Evolutionary conservation across 2,888 invertebrate genomes (phyloP).

Genomic region (Mythimna albipuncta): DNA sequence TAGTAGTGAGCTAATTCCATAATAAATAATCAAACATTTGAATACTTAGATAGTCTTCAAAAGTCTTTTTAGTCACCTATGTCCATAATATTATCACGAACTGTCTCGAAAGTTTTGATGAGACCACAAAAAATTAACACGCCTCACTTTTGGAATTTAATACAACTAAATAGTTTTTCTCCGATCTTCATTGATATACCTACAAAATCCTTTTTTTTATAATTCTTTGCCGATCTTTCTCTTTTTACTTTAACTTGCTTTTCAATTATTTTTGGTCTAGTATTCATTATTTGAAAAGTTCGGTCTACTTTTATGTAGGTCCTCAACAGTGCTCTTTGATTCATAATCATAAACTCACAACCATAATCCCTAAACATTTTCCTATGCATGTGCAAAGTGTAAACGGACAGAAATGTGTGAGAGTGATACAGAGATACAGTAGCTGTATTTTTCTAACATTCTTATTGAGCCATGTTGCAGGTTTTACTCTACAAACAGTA

Average conservation of each 20-base stretch:
- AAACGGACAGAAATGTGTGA: not conserved
- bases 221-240: not conserved
- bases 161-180: not conserved
- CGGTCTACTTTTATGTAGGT: no score
- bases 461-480: not conserved
- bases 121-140: not conserved
- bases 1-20: constrained; percentile 16
- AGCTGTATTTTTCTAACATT: not conserved
- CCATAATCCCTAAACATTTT: not conserved
- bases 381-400: not conserved
- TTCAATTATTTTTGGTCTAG: not conserved
- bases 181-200: no score
- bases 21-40: constrained; percentile 9
- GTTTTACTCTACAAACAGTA: no score
- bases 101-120: not conserved
- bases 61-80: no score
- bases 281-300: not conserved
- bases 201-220: no score
- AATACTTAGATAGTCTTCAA: not conserved
- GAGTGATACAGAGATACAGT: not conserved
- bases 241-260: not conserved
- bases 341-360: not conserved
- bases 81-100: no score
- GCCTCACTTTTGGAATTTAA: not conserved
- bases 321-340: not conserved